These are phyloP conservation scores for Zele albiditarsus DNA, from an alignment of 2,888 invertebrate genomes.

Conservation along the genomic window DNA sequence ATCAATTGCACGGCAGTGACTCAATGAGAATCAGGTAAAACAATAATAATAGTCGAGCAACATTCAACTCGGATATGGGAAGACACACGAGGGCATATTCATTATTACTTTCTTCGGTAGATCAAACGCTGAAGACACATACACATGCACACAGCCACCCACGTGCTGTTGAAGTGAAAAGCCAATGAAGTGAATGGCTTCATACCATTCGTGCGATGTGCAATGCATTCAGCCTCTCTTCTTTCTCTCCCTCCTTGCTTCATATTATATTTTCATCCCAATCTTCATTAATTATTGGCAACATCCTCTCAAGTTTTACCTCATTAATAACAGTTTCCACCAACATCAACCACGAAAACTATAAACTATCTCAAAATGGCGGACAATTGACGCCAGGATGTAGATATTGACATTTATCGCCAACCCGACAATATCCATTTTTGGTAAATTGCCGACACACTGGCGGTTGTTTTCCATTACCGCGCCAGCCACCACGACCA, in stretches of 20 bases:
- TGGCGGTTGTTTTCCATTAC: slow-evolving; percentile 67
- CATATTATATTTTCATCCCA: not conserved
- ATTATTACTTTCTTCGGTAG: not conserved
- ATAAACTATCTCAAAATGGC: slow-evolving; percentile 60
- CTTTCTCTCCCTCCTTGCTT: not conserved
- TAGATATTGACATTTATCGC: slow-evolving; percentile 87
- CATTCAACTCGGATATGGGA: not conserved
- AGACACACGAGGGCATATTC: not conserved
- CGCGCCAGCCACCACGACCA: slow-evolving; percentile 75
- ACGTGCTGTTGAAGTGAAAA: not conserved
- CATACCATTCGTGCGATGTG: slow-evolving; percentile 42
- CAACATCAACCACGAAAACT: not conserved
- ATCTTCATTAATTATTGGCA: not conserved
- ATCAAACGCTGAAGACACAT: not conserved
- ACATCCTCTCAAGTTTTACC: not conserved
- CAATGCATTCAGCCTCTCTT: not conserved
- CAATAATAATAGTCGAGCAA: not conserved
- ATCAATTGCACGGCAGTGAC: slow-evolving; percentile 40
- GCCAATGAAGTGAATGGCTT: slow-evolving; percentile 41
- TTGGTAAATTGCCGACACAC: slow-evolving; percentile 86
- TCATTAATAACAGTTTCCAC: slow-evolving; percentile 17
- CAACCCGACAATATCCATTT: slow-evolving; percentile 86
- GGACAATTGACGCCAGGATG: slow-evolving; percentile 83
- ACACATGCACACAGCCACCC: slow-evolving; percentile 6
- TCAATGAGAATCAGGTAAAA: slow-evolving; percentile 5